Evolutionary conservation across 1,140 invertebrate genomes (phyloP), one percentile per base, ranked within the genome.

Genomic region (Dreissena rostriformis): DNA sequence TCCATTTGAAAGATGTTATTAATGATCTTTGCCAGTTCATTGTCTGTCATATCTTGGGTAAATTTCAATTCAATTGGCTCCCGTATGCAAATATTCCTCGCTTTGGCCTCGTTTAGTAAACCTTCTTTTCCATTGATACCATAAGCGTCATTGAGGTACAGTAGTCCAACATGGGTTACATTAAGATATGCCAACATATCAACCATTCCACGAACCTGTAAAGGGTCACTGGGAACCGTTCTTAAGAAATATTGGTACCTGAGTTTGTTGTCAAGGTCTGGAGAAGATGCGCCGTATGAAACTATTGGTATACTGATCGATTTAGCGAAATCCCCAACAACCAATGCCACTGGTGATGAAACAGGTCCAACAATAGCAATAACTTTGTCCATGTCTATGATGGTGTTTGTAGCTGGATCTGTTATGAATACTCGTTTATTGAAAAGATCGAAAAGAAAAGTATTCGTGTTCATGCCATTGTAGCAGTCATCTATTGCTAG

Each of bases 41-140:
- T 24, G 2, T 75, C 24, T 24, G 51, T 71, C 26, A 72, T 77
- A 57, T 82, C 29, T 10, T 96, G 91, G 66, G 94, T 95, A 10
- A 90, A 71, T 39, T 39, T 39, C 39, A 39, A n/a, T 6, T 29
- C 74, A 19, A 85, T 70, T 15, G 86, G 70, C 1, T 92, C 90
- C 26, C 96, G 95, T 66, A 96, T 95, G 67, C 92, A 93, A 86
- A 96, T 95, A 39, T 84, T 81, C 12, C 61, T 82, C 0, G 53
- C 14, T 19, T 75, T 65, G 4, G 88, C 87, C n/a, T 80, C 67
- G 14, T 70, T 12, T 26, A 61, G 61, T 28, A 90, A 77, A 11
- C 29, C 51, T 51, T 85, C 39, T 19, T 86, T 86, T 0, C 85
- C 89, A 22, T 80, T 82, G 52, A 61, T 61, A 19, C 89, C 89